Evolutionary conservation across 1,140 invertebrate species (phyloP), one percentile per base, ranked within the genome.

Genomic region (Calosoma granatense): DNA sequence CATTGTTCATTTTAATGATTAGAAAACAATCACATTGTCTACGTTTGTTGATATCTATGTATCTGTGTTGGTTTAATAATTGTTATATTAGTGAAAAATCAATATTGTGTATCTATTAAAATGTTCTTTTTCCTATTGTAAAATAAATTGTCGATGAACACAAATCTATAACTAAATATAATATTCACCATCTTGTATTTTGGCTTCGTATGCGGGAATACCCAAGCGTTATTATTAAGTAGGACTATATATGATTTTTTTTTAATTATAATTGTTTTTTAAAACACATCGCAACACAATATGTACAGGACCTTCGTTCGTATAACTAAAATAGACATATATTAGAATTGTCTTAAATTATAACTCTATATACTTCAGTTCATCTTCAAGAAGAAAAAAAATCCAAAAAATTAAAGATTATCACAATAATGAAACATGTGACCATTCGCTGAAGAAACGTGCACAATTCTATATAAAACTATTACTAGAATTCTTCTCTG

Each of bases 301-400:
- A 60, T 60, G 53, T 60, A 60, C 59, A 60, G 56, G 53, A 54
- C 52, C 51, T 26, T 57, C 56, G 53, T 60, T 47, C 41, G 41
- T 47, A 47, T 47, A 53, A 52, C 56, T 56, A 56, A 58, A 60
- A 51, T 56, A 53, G 57, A 54, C 56, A 57, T 52, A 55, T 61
- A 61, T 56, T 53, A 53, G 57, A 61, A 56, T 51, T 59, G 57
- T 61, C 57, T 61, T 61, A 61, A 57, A 56, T 56, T 59, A 59
- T 59, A 54, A 47, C 41, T 47, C 41, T 47, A 47, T 47, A 47
- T 53, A 58, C 30, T 57, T 57, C 57, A 61, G 60, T 61, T 59
- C 60, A 53, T 58, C 60, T 61, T 58, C 54, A 57, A 61, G 20
- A 59, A 20, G n/a, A 52, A 19, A 55, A 19, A 39, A 41, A 61